Percentiles rank a stretch among this genome's conserved stretches.
phyloP scores from a whole-genome alignment of 2,888 invertebrate genomes.

The Agrotis segetum region DNA sequence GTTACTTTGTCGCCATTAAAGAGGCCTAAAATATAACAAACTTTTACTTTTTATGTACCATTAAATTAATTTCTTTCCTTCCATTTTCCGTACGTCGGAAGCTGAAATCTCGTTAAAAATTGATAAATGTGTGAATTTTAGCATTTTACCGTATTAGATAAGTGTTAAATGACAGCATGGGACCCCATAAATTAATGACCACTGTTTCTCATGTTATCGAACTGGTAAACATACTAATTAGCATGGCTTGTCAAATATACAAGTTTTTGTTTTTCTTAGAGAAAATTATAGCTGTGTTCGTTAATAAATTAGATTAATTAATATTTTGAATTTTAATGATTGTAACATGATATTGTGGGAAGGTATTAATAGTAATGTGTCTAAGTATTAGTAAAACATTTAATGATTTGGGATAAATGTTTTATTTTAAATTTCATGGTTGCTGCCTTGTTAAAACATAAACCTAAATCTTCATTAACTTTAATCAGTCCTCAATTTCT shows the following conservation, averaged over 20 bases:
- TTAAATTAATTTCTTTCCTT: constrained; percentile 58
- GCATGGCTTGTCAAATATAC: constrained; percentile 61
- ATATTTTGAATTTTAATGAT: constrained; percentile 28
- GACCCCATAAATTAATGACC: constrained; percentile 55
- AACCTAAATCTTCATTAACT: background rate
- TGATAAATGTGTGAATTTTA: constrained; percentile 74
- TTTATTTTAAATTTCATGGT: background rate
- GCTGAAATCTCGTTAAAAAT: constrained; percentile 60
- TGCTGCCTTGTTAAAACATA: constrained; percentile 6
- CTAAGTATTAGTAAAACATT: background rate
- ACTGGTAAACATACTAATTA: constrained; percentile 54
- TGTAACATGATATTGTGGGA: background rate
- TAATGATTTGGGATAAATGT: background rate
- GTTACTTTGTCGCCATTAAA: constrained; percentile 66
- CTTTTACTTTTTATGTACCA: constrained; percentile 61
- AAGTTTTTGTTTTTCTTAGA: constrained; percentile 28
- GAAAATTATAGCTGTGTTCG: constrained; percentile 39
- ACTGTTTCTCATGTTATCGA: constrained; percentile 56
- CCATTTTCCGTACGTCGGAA: constrained; percentile 68
- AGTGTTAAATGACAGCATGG: constrained; percentile 54
- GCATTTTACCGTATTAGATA: constrained; percentile 68
- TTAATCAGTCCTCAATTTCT: constrained; percentile 28
- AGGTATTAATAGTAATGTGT: background rate
- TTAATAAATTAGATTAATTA: constrained; percentile 54
- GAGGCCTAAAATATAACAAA: constrained; percentile 41